Base-by-base conservation (phyloP, 2,888 invertebrate genomes). In the Busseola fusca region DNA sequence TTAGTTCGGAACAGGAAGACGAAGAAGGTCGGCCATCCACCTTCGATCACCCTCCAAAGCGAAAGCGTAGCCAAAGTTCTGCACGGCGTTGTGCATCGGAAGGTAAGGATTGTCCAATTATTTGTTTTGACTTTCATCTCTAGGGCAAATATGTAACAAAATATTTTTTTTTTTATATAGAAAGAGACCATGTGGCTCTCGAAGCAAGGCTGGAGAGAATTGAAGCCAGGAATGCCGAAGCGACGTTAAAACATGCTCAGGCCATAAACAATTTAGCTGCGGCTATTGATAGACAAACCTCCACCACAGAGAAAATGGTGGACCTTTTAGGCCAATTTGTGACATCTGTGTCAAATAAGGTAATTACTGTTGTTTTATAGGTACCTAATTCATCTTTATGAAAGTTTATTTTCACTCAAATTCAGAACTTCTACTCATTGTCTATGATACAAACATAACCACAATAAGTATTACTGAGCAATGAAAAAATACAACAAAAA, bases 241-340 rank as follows among this genome's bases (percentile, higher is more conserved):
- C 27, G 0, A 67, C 50, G 1, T n/a, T 52, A 5, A 40, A n/a
- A n/a, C 21, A 68, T 0, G 50, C 64, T 64, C 18, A 68, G 40
- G 68, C 68, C 0, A 68, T 37, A 0, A 40, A 64, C 0, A 64
- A 64, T 0, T 0, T 48, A 52, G 64, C 64, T 40, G 30, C 18
- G 0, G 52, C 64, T n/a, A 68, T 67, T 27, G 21, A 62, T 3
- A 1, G 21, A 7, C 37, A 16, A 16, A 67, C 64, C 64, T 50
- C 48, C 21, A 63, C 50, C 21, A 25, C 60, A 10, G 67, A 50
- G 52, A 67, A 63, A 62, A n/a, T 67, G 6, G 67, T 67, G 62
- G 25, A 66, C 25, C 14, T 66, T 25, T 5, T 66, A 37, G 25
- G 21, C 25, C 21, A 21, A 2, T 34, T 2, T 34, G 30, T 34